phyloP scores from a whole-genome alignment of 2,113 vertebrate species.

The Calidris pygmaea region DNA sequence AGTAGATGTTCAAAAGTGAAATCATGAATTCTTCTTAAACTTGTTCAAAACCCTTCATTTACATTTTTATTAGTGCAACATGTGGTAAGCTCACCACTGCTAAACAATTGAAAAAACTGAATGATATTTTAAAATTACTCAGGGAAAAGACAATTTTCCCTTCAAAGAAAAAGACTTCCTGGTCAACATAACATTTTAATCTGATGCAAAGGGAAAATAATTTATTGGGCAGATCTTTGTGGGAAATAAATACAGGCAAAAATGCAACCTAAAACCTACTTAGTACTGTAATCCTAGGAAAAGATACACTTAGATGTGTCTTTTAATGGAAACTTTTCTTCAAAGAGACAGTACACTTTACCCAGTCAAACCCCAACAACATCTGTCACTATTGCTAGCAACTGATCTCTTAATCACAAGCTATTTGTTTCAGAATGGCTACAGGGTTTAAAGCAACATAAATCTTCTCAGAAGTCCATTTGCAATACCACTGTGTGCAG shows the following conservation, averaged over 20 bases:
- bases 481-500: neutral
- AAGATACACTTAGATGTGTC: slow-evolving; percentile 43
- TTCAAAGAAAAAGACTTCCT: slow-evolving; percentile 15
- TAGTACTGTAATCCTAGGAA: slow-evolving; percentile 42
- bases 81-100: neutral
- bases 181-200: slow-evolving; percentile 32
- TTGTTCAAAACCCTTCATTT: neutral
- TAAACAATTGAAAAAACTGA: neutral
- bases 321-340: slow-evolving; percentile 69
- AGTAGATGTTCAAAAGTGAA: neutral
- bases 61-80: neutral
- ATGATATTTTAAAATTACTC: neutral
- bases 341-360: slow-evolving; percentile 38
- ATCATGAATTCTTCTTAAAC: neutral
- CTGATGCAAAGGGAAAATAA: slow-evolving; percentile 9
- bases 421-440: slow-evolving; percentile 57
- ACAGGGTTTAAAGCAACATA: slow-evolving; percentile 34
- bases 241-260: slow-evolving; percentile 46
- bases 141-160: neutral
- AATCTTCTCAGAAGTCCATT: slow-evolving; percentile 27
- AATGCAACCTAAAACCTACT: slow-evolving; percentile 40
- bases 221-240: slow-evolving; percentile 21
- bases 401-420: slow-evolving; percentile 66
- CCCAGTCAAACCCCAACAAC: slow-evolving; percentile 32
- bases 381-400: slow-evolving; percentile 57